Conservation (phyloP, 2,797 vertebrate genomes). For the Pseudochromis fuscus region DNA sequence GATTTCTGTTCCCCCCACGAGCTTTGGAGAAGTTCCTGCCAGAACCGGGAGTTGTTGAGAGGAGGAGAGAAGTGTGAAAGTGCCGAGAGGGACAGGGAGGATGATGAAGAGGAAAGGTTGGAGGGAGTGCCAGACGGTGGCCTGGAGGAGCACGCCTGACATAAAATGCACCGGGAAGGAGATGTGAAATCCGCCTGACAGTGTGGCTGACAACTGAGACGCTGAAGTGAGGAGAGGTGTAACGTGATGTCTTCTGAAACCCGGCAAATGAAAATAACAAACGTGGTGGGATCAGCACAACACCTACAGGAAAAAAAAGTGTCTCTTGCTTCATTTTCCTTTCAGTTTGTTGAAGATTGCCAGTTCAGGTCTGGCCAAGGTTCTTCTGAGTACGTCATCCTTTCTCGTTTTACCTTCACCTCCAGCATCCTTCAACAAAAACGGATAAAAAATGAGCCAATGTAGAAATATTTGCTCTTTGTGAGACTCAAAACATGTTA, state of each 20-base stretch:
- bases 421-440: not conserved
- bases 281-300: not conserved
- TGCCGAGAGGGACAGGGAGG: conserved; percentile 40
- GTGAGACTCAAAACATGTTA: too few relatives aligned
- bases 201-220: conserved; percentile 36
- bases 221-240: conserved; percentile 26
- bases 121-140: conserved; percentile 52
- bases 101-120: conserved; percentile 43
- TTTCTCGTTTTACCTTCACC: not conserved
- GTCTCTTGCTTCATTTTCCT: too few relatives aligned
- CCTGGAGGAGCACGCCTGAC: conserved; percentile 29
- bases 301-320: not conserved
- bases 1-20: not conserved
- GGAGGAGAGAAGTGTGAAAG: conserved; percentile 59
- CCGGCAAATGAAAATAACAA: conserved; percentile 12
- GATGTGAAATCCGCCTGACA: conserved; percentile 42
- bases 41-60: conserved; percentile 26
- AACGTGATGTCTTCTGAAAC: conserved; percentile 41
- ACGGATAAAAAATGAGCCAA: too few relatives aligned
- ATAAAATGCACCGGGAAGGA: conserved; percentile 21
- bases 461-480: too few relatives aligned
- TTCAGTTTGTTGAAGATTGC: too few relatives aligned
- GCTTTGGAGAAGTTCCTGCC: conserved; percentile 25
- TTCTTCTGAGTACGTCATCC: not conserved
- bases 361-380: not conserved